phyloP scores from a whole-genome alignment of 2,797 vertebrate genomes.

The Alosa sapidissima region DNA sequence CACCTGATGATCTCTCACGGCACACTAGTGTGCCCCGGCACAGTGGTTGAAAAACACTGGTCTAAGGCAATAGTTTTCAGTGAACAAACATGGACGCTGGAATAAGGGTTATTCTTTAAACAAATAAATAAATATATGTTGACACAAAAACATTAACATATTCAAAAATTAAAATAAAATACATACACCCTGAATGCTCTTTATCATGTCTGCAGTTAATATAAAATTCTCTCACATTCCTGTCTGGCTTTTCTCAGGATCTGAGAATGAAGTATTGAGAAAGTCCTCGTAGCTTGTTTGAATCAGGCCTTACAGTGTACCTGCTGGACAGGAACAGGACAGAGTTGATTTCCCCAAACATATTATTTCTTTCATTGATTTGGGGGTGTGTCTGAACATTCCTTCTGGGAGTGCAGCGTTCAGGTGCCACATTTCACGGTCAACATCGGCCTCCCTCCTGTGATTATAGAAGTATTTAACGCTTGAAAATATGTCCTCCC shows the following conservation, averaged over 20 bases:
- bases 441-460: background rate
- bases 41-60: too few species aligned
- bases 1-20: too few species aligned
- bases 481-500: background rate
- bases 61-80: too few species aligned
- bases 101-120: too few species aligned
- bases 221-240: too few species aligned
- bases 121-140: too few species aligned
- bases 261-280: background rate
- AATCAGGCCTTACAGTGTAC: background rate
- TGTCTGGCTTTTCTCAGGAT: background rate
- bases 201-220: too few species aligned
- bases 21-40: too few species aligned
- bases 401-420: background rate
- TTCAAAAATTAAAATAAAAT: too few species aligned
- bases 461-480: background rate
- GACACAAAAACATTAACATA: too few species aligned
- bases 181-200: too few species aligned
- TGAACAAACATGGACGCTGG: too few species aligned
- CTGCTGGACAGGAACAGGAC: background rate
- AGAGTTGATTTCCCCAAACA: background rate
- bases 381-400: background rate
- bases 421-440: background rate
- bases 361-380: constrained; percentile 2
- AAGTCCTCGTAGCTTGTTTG: background rate